phyloP scores from a whole-genome alignment of 2,797 vertebrate genomes.

The Spinus olivaceus region DNA sequence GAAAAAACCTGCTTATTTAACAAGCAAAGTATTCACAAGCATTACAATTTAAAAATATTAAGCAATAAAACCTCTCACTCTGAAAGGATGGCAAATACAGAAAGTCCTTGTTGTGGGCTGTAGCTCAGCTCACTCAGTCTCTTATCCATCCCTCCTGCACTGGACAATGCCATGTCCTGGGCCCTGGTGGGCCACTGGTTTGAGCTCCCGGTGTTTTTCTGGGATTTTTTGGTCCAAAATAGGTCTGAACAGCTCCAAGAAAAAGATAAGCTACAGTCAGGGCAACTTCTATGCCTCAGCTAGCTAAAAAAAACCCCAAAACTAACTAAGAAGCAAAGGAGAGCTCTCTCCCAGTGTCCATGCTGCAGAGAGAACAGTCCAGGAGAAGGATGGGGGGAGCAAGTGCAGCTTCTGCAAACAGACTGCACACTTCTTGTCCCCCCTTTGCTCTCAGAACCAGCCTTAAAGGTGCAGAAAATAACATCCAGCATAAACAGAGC shows the following conservation, averaged over 20 bases:
- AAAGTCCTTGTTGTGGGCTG: background rate
- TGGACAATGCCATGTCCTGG: background rate
- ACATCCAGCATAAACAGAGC: background rate
- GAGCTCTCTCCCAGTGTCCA: rapidly evolving
- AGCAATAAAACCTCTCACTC: background rate
- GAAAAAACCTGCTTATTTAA: background rate
- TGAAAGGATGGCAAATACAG: background rate
- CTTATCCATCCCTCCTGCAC: background rate
- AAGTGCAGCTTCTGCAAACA: background rate
- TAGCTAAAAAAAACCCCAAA: background rate
- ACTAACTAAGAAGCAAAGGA: background rate
- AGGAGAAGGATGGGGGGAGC: background rate
- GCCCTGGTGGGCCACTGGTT: background rate
- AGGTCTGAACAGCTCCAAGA: background rate
- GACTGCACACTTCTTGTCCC: rapidly evolving
- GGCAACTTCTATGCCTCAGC: background rate
- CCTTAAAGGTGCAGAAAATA: background rate
- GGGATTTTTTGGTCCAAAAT: background rate
- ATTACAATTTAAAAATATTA: background rate
- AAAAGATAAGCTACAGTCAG: background rate
- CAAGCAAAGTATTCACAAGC: background rate
- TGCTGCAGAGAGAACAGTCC: background rate
- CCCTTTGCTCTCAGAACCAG: background rate
- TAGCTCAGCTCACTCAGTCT: rapidly evolving
- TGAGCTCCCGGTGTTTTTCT: background rate